Evolutionary conservation across 2,113 vertebrate species (phyloP), one percentile per base, ranked within the genome.

Genomic region (Siphamia tubifer): DNA sequence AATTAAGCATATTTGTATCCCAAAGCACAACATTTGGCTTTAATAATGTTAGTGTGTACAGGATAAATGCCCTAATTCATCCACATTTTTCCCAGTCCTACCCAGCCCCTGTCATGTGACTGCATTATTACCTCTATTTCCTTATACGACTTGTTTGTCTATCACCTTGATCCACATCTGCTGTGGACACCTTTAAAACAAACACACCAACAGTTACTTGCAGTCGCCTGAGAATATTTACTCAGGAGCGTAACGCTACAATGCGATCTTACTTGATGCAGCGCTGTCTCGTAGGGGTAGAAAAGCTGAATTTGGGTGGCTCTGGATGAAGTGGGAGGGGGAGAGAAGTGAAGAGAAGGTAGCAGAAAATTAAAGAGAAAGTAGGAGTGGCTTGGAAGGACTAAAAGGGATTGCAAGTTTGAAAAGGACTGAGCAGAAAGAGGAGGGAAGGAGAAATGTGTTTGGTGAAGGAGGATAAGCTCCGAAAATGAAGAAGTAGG

Each of bases 301-400:
- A 28, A 12, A 20, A 32, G 24, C 36, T 31, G 43, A 58, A 23
- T 10, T 1, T 57, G 15, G 72, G 42, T 12, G 39, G 27, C 24
- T 40, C 55, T 55, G 62, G 65, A 44, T 71, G 43, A 61, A 94
- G 92, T 78, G 65, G 62, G 76, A 32, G 63, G 49, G 7, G 15
- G 30, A 40, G 32, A 4, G n/a, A 52, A 61, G 47, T 40, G 36
- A 49, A 64, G 48, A 48, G 20, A 60, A 58, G 45, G 76, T 28
- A 47, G 68, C 40, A 53, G 68, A 68, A 74, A 57, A 39, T 77
- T 48, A 63, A 72, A 78, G 53, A 27, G 63, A 54, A 68, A 48
- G 64, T 48, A 61, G 79, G 74, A 58, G 75, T 72, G 69, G 53
- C 74, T 38, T 58, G 1, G 25, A 54, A 39, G 13, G 56, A 52